A percentile compares a stretch with the other conserved stretches of the same genome.
Conservation (phyloP, 2,797 vertebrate genomes). For the Glossophaga mutica region DNA sequence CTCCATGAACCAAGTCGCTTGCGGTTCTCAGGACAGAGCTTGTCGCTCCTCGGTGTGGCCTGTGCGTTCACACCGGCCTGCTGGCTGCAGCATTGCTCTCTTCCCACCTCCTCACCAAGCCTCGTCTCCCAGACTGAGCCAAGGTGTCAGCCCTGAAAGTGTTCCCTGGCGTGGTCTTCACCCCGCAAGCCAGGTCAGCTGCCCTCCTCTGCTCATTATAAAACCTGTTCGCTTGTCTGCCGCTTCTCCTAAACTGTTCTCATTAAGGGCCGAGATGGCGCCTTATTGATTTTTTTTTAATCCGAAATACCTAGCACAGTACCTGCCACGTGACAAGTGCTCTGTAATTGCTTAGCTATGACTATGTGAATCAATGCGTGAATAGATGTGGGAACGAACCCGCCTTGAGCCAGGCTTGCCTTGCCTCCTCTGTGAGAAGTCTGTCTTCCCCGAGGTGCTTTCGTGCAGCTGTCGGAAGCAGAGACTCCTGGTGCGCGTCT, state of each 20-base stretch:
- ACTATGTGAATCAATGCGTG: background rate
- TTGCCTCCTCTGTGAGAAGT: background rate
- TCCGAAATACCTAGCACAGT: background rate
- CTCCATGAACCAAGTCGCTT: background rate
- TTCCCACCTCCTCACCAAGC: background rate
- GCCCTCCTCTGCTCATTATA: background rate
- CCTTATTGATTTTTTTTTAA: background rate
- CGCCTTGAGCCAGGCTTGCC: background rate
- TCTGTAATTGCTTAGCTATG: background rate
- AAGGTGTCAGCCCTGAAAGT: background rate
- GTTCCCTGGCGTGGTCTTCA: background rate
- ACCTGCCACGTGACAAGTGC: background rate
- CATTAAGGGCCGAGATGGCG: background rate
- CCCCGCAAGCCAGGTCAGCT: background rate
- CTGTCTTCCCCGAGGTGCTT: background rate
- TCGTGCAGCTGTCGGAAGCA: background rate
- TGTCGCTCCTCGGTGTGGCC: background rate
- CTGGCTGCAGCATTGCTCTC: background rate
- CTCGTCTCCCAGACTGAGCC: background rate
- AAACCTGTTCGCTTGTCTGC: background rate
- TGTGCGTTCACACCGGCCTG: background rate
- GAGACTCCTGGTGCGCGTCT: background rate
- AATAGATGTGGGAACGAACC: background rate
- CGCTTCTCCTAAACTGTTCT: background rate
- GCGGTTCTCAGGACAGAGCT: background rate